A percentile compares a stretch with the other conserved stretches of the same genome.
phyloP scores from a whole-genome alignment of 1,140 invertebrate genomes.

The Spodoptera frugiperda region DNA sequence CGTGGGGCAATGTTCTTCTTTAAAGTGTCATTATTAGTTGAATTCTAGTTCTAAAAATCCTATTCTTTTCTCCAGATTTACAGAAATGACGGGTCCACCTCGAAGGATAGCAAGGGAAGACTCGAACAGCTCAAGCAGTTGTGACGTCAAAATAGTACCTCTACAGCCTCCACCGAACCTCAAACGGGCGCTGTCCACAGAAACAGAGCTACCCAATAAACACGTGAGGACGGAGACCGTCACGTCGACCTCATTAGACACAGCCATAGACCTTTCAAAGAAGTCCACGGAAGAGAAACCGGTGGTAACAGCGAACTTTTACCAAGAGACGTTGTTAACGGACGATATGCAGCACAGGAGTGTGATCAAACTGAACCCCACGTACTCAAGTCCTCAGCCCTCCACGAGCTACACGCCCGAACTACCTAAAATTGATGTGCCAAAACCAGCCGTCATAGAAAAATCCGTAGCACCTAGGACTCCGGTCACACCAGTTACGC shows the following conservation, averaged over 20 bases:
- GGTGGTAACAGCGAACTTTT: constrained; percentile 75
- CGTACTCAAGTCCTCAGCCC: constrained; percentile 73
- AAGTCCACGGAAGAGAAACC: constrained; percentile 62
- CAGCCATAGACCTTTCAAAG: constrained; percentile 74
- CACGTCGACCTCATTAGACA: constrained; percentile 59
- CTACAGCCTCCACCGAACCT: constrained; percentile 56
- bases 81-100: constrained; percentile 66
- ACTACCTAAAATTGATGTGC: constrained; percentile 64
- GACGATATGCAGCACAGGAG: constrained; percentile 72
- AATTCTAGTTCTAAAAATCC: neutral
- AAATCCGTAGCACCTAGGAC: constrained; percentile 37
- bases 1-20: too few relatives aligned
- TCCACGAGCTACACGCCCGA: constrained; percentile 69
- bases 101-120: constrained; percentile 72
- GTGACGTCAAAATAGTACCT: constrained; percentile 66
- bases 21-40: too few relatives aligned
- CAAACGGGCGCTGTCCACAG: constrained; percentile 57
- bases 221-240: constrained; percentile 57
- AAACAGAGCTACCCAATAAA: constrained; percentile 59
- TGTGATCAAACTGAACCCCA: constrained; percentile 77
- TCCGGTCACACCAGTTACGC: constrained; percentile 60
- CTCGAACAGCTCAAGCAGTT: constrained; percentile 79
- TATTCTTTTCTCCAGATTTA: constrained; percentile 59
- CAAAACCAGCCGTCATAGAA: constrained; percentile 58
- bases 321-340: constrained; percentile 74